Evolutionary conservation across 2,113 vertebrate genomes (phyloP).

Genomic region (Puma concolor): DNA sequence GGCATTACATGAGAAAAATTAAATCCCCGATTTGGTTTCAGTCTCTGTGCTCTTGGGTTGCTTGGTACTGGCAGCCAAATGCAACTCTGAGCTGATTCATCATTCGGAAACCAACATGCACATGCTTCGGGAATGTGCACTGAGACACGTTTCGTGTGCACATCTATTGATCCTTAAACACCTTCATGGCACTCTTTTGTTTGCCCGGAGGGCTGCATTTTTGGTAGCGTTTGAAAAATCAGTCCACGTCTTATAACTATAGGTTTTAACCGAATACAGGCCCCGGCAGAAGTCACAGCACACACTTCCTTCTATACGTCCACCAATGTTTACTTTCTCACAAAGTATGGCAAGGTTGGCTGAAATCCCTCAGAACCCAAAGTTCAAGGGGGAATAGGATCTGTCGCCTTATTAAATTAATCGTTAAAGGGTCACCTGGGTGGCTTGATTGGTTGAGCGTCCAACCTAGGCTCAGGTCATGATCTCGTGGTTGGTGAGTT

Average conservation of each 20-base stretch:
- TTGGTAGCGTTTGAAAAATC: neutral
- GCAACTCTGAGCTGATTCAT: neutral
- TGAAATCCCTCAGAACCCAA: constrained; percentile 4
- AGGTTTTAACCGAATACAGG: neutral
- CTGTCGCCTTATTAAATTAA: neutral
- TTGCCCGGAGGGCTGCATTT: neutral
- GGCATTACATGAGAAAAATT: neutral
- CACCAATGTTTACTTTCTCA: neutral
- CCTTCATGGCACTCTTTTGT: neutral
- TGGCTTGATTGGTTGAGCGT: no score
- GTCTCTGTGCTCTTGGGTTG: neutral
- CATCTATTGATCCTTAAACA: neutral
- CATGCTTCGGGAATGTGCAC: neutral
- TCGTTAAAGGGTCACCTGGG: neutral
- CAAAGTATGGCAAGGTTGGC: neutral
- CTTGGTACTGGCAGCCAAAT: neutral
- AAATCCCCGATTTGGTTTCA: neutral
- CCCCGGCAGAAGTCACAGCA: neutral
- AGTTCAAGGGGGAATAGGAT: neutral
- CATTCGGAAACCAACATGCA: neutral
- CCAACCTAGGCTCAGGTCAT: no score
- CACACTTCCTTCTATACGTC: neutral
- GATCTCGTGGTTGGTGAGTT: no score
- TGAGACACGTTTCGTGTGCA: neutral
- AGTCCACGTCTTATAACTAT: neutral